Evolutionary conservation across 2,797 vertebrate genomes (phyloP).

Genomic region (Vipera ursinii): DNA sequence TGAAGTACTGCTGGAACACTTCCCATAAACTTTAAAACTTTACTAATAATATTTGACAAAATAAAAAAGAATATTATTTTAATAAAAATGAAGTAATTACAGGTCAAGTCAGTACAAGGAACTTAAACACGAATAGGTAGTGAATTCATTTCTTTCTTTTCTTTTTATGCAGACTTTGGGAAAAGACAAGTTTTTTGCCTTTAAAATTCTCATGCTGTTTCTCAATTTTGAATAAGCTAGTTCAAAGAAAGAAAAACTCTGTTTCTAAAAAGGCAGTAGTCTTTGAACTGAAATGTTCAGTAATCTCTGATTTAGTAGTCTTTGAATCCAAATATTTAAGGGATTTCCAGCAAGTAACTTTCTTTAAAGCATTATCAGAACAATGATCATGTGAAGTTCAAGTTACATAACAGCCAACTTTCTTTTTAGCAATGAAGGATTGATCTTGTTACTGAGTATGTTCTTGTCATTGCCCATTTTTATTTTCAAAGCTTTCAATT

Average conservation of each 20-base stretch:
- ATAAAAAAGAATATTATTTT: not conserved
- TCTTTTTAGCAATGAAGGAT: not conserved
- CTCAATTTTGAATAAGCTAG: not conserved
- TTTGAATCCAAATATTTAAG: not conserved
- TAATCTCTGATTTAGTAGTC: not conserved
- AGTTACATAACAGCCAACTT: not conserved
- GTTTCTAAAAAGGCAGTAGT: not conserved
- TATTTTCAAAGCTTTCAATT: not conserved
- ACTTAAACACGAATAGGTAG: not conserved
- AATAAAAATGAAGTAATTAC: not conserved
- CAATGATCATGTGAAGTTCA: not conserved
- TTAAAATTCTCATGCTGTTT: not conserved
- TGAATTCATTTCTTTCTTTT: not conserved
- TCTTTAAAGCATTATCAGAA: not conserved
- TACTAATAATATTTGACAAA: not conserved
- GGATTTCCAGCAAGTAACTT: not conserved
- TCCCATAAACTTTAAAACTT: not conserved
- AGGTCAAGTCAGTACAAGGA: not conserved
- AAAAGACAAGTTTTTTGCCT: not conserved
- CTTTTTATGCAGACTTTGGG: not conserved
- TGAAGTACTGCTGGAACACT: not conserved
- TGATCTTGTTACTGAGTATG: not conserved
- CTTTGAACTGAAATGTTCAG: not conserved
- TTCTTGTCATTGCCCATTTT: not conserved
- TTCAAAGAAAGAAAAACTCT: not conserved